phyloP scores from a whole-genome alignment of 2,888 invertebrate species.

The Mactromeris polynyma region DNA sequence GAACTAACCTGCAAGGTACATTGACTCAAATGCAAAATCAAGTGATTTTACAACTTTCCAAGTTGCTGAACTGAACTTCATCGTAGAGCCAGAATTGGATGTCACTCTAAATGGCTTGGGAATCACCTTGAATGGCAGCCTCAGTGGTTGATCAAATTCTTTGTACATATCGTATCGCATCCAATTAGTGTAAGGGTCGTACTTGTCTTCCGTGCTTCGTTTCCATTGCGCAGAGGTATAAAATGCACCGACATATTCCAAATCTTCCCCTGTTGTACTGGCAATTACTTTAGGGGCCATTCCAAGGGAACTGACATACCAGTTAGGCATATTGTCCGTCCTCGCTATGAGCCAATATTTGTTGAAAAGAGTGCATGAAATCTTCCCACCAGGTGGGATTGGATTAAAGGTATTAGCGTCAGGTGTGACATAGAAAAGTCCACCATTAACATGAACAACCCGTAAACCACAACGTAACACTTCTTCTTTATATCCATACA shows the following conservation, averaged over 20 bases:
- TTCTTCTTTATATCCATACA: slow-evolving; percentile 51
- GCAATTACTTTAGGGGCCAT: slow-evolving; percentile 67
- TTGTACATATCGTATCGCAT: slow-evolving; percentile 63
- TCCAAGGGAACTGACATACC: slow-evolving; percentile 74
- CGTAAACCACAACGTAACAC: slow-evolving; percentile 65
- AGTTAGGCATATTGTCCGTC: slow-evolving; percentile 78
- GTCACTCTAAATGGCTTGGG: slow-evolving; percentile 58
- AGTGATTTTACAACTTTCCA: slow-evolving; percentile 47
- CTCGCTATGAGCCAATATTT: slow-evolving; percentile 68
- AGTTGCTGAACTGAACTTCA: slow-evolving; percentile 21
- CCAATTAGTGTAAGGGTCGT: slow-evolving; percentile 76
- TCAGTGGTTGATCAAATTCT: not conserved
- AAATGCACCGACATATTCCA: slow-evolving; percentile 75
- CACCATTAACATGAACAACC: slow-evolving; percentile 75
- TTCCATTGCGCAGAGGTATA: slow-evolving; percentile 76
- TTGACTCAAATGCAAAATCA: slow-evolving; percentile 48
- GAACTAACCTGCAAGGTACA: slow-evolving; percentile 54
- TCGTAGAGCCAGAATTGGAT: not conserved
- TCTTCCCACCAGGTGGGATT: slow-evolving; percentile 50
- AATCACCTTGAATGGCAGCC: slow-evolving; percentile 48
- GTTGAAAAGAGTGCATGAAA: slow-evolving; percentile 52
- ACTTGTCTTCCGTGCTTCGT: slow-evolving; percentile 68
- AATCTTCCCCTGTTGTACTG: slow-evolving; percentile 67
- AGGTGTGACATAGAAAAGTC: slow-evolving; percentile 73
- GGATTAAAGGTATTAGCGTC: slow-evolving; percentile 47